Conservation (phyloP, 2,113 vertebrate species). For the Micronisus gabar region DNA sequence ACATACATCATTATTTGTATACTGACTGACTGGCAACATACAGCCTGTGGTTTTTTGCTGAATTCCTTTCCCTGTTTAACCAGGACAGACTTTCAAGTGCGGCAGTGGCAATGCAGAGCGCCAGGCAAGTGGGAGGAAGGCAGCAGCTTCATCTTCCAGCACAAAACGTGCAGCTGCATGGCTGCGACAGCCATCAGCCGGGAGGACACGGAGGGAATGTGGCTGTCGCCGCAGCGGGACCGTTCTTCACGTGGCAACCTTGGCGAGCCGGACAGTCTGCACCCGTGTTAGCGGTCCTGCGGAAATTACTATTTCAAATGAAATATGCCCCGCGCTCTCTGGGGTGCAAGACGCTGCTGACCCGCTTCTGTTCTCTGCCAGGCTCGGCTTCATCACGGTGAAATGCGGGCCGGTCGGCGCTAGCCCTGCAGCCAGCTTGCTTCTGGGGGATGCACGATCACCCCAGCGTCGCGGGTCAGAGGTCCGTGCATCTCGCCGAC, state of each 20-base stretch:
- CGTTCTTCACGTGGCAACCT: fast-evolving
- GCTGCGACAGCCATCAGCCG: not conserved
- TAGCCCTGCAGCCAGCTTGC: not conserved
- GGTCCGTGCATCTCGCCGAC: fast-evolving
- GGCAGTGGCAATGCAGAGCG: not conserved
- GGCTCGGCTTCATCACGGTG: not conserved
- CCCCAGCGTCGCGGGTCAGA: fast-evolving
- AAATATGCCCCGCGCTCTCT: not conserved
- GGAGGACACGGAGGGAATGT: not conserved
- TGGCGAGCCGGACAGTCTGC: fast-evolving
- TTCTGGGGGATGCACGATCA: not conserved
- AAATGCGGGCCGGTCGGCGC: not conserved
- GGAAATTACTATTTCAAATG: not conserved
- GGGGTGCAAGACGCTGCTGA: not conserved
- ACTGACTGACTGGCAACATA: not conserved
- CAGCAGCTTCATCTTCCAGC: not conserved
- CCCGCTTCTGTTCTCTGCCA: fast-evolving
- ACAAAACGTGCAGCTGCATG: not conserved
- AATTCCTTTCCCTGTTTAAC: not conserved
- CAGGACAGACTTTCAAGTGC: not conserved
- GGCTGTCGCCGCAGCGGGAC: not conserved
- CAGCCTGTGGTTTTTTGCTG: fast-evolving
- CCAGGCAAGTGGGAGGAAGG: fast-evolving
- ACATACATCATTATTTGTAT: fast-evolving
- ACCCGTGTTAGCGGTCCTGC: fast-evolving